Base-by-base conservation (phyloP, 2,888 invertebrate species). In the Odontocolon sp. region DNA sequence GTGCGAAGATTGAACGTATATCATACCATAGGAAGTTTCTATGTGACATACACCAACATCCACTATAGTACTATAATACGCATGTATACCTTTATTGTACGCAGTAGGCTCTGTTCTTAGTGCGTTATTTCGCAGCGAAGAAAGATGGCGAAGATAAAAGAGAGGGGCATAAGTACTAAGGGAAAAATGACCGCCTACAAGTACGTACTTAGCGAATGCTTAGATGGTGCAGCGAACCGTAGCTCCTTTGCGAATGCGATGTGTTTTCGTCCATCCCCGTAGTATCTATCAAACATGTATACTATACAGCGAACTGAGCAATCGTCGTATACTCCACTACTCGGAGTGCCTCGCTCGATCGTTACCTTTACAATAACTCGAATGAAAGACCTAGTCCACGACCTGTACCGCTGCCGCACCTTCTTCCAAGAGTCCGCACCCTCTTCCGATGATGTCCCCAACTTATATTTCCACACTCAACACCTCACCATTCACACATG, bases 131-230 rank as follows among this genome's bases (percentile, higher is more conserved):
- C 45, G 38, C 14, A 40, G 33, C n/a, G 31, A 64, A 69, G 80
- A 83, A 81, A 84, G 77, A 83, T 82, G 79, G 79, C 80, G 79
- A 69, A 71, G 64, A 64, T 63, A 50, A 71, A 72, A 63, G 70
- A 78, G 31, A 33, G 16, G 42, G 28, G 28, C n/a, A 77, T 77
- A 70, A 59, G 76, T 64, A 84, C 83, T 82, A 63, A 80, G 77
- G 80, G 82, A 57, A 84, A 87, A 88, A 88, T 87, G 83, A 87
- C 81, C 82, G 84, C 81, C 83, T 82, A 82, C 85, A 84, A 85
- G 83, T 85, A 86, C 83, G 83, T 87, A 86, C 85, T 89, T 89
- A 87, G 85, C 85, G 83, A 81, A 82, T 82, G 79, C 83, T 89
- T 88, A 89, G 77, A 71, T 76, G 74, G 80, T 38, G 83, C 89